Percentiles rank a stretch among this genome's conserved stretches.
phyloP scores from a whole-genome alignment of 2,888 invertebrate species.

The Lochmaea crataegi region DNA sequence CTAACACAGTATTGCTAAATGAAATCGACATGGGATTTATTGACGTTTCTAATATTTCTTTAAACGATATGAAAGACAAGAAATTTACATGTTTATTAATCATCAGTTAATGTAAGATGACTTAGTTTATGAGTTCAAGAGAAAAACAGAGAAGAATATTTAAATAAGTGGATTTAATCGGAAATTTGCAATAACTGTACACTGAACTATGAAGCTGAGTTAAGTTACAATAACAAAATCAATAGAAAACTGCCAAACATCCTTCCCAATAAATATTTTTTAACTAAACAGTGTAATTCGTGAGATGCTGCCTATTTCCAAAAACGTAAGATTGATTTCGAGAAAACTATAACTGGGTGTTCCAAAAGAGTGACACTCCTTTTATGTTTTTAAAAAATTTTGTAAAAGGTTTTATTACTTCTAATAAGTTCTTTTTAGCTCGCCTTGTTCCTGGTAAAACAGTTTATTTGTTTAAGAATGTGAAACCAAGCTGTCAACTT shows the following conservation, averaged over 20 bases:
- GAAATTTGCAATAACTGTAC: too few species aligned
- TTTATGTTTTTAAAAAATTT: not conserved
- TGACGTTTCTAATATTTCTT: not conserved
- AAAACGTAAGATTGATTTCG: too few species aligned
- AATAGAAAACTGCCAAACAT: too few species aligned
- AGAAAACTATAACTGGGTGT: too few species aligned
- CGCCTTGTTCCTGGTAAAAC: not conserved
- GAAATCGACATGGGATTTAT: not conserved
- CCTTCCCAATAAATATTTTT: too few species aligned
- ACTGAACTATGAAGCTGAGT: too few species aligned
- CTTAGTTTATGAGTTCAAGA: too few species aligned
- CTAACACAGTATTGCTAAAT: not conserved
- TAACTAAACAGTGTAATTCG: too few species aligned
- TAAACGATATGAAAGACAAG: not conserved
- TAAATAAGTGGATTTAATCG: too few species aligned
- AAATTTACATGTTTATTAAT: not conserved
- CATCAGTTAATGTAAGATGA: not conserved
- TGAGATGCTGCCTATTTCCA: too few species aligned
- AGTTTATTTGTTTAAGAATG: not conserved
- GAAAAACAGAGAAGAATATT: too few species aligned
- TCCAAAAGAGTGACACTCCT: not conserved
- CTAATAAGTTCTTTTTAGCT: not conserved
- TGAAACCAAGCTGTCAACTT: slow-evolving; percentile 16
- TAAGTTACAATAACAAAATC: too few species aligned
- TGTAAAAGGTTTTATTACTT: not conserved